These are phyloP conservation scores for Lerema accius DNA, from an alignment of 1,140 invertebrate genomes.

Conservation along the genomic window DNA sequence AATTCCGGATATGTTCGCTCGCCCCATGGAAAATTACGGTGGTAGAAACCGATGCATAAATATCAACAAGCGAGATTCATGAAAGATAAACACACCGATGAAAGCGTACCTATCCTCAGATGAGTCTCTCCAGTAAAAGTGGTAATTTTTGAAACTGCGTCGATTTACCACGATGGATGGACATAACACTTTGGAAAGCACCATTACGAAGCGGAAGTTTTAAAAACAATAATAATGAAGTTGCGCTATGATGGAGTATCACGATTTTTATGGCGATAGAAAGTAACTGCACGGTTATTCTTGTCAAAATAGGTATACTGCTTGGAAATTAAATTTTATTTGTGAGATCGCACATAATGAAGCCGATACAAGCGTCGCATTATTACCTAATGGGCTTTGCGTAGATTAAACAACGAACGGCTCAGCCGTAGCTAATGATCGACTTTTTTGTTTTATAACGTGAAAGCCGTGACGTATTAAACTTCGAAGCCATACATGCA, in stretches of 20 bases:
- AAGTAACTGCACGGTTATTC: constrained; percentile 11
- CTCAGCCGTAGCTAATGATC: constrained; percentile 11
- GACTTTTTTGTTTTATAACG: neutral
- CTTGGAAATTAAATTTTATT: constrained; percentile 27
- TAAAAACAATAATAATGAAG: constrained; percentile 13
- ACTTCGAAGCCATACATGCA: no score
- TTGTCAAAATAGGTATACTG: constrained; percentile 6
- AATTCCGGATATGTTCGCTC: no score
- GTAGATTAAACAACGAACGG: constrained; percentile 4
- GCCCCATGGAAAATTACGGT: no score
- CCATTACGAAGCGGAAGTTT: constrained; percentile 19
- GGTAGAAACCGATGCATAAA: no score
- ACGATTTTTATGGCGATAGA: constrained; percentile 21
- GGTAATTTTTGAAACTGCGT: neutral
- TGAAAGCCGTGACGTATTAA: no score
- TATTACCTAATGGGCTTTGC: constrained; percentile 13
- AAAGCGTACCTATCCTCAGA: neutral
- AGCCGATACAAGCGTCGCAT: neutral
- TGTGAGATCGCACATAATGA: constrained; percentile 27
- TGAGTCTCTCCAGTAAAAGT: neutral
- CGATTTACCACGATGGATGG: neutral
- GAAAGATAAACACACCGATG: neutral
- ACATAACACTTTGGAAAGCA: neutral
- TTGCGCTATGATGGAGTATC: constrained; percentile 2
- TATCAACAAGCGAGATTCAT: no score